Evolutionary conservation across 1,140 invertebrate genomes (phyloP).

Genomic region (Colletes latitarsis): DNA sequence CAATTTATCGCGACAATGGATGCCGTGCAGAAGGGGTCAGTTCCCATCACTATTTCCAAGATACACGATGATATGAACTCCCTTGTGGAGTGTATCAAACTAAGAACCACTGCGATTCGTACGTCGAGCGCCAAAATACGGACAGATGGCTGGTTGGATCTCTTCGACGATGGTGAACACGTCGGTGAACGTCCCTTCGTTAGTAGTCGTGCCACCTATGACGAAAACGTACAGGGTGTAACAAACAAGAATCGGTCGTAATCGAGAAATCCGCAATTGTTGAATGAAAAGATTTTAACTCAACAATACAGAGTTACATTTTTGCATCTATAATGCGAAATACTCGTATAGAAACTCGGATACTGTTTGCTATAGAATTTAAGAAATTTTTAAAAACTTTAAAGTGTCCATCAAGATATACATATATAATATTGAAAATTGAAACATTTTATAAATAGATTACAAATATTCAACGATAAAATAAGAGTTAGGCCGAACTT

Average conservation of each 20-base stretch:
- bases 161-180: conserved; percentile 47
- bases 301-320: background rate
- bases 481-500: background rate
- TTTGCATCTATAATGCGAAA: too few species aligned
- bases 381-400: background rate
- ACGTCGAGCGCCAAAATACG: conserved; percentile 57
- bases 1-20: too few species aligned
- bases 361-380: background rate
- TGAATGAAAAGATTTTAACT: background rate
- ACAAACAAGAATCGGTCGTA: conserved; percentile 18
- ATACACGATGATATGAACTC: conserved; percentile 65
- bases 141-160: conserved; percentile 68
- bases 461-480: background rate
- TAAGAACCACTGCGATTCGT: conserved; percentile 74
- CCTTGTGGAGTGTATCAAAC: conserved; percentile 69
- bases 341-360: too few species aligned
- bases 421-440: background rate
- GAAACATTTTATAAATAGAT: background rate
- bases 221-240: conserved; percentile 39
- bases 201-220: conserved; percentile 46
- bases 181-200: conserved; percentile 29
- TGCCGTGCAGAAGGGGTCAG: background rate
- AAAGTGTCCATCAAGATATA: background rate
- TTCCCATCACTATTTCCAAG: conserved; percentile 20
- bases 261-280: conserved; percentile 9